Evolutionary conservation across 2,113 vertebrate genomes (phyloP), one percentile per base, ranked within the genome.

Genomic region (Ginglymostoma cirratum): DNA sequence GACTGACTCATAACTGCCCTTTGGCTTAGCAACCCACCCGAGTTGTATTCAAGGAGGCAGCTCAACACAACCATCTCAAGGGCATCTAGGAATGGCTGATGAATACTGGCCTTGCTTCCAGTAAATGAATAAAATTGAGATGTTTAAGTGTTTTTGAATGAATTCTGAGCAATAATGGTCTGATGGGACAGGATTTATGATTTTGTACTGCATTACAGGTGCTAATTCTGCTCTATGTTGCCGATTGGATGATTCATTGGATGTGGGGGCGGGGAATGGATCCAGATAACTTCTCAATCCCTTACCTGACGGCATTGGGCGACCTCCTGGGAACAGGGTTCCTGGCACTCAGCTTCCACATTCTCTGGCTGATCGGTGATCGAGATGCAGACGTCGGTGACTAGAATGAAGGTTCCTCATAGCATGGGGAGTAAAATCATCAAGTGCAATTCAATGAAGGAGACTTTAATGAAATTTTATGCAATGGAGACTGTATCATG

Each of bases 161-260:
- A 87, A 87, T 52, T 80, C 15, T 80, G 38, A 85, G 45, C 42
- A 15, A 30, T 34, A 55, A 30, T 30, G 3, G 45, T 90, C 27
- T 65, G 27, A 14, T 17, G 45, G 14, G 27, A 52, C 8, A 30
- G 45, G 45, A 87, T 19, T 48, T 52, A 61, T 66, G 55, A 93
- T 93, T 92, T 61, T n/a, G 65, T 65, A 61, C 38, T n/a, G 17
- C 23, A 2, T 52, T 61, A 94, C 97, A 99, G 99, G 99, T 99
- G 52, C 97, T 99, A 87, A 98, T 99, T 96, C 98, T 99, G 7
- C 98, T 99, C 61, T 99, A 99, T 97, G 98, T 99, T 96, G 99
- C 99, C 6, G 99, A 99, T 98, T 99, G 99, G 99, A 99, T 99
- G 99, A 99, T 99, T 93, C 98, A 99, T 97, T 99, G 99, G 99